Percentiles rank a stretch among this genome's conserved stretches.
Conservation (phyloP, 2,113 vertebrate species). For the Numenius arquata region DNA sequence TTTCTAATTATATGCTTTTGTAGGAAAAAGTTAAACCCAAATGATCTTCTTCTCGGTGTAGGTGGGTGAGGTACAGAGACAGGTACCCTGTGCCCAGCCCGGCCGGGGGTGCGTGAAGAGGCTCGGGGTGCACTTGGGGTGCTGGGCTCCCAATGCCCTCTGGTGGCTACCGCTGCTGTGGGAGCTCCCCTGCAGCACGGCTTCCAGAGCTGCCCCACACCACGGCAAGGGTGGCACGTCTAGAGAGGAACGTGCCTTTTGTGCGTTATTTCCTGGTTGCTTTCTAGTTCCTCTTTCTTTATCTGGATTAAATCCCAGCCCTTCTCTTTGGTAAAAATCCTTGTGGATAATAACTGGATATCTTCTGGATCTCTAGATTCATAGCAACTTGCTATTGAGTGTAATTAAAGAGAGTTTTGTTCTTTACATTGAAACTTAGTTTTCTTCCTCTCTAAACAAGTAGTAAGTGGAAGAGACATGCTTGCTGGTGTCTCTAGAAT, state of each 20-base stretch:
- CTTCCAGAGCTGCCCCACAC: accelerated
- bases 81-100: neutral
- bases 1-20: neutral
- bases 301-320: neutral
- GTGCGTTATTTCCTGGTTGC: neutral
- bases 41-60: too few relatives aligned
- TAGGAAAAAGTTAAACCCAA: neutral
- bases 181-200: accelerated
- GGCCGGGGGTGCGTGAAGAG: accelerated
- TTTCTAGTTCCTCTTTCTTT: neutral
- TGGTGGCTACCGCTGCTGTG: accelerated
- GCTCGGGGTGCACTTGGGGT: accelerated
- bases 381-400: neutral
- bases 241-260: neutral
- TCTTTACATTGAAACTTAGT: neutral
- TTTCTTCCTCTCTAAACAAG: neutral
- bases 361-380: neutral
- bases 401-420: neutral
- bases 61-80: accelerated
- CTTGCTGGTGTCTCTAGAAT: neutral
- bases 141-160: neutral
- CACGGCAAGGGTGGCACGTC: accelerated
- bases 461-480: neutral
- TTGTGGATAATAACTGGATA: neutral
- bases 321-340: neutral